phyloP scores from a whole-genome alignment of 2,797 vertebrate genomes.

The Cirrhinus molitorella region DNA sequence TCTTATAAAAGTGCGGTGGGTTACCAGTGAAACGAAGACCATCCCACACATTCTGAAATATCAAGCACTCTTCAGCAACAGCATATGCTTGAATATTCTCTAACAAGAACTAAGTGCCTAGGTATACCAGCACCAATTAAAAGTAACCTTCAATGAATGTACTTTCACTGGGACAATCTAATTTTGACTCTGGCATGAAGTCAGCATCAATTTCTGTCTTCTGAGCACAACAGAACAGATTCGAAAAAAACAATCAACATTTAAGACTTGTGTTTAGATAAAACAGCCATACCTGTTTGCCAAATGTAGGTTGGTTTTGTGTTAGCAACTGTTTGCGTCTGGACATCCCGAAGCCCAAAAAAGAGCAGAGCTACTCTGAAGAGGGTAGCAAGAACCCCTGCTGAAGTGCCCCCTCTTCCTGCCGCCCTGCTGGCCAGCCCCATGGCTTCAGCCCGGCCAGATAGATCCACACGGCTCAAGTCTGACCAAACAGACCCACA shows the following conservation, averaged over 20 bases:
- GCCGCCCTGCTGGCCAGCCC: slow-evolving; percentile 72
- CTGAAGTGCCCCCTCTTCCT: slow-evolving; percentile 60
- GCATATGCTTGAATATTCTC: not conserved
- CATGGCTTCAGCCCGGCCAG: slow-evolving; percentile 77
- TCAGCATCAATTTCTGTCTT: not conserved
- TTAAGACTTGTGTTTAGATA: slow-evolving; percentile 7
- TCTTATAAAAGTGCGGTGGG: slow-evolving; percentile 1
- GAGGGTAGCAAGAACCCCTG: slow-evolving; percentile 64
- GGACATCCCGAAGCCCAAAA: slow-evolving; percentile 72
- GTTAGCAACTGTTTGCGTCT: slow-evolving; percentile 80
- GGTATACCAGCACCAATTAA: not conserved
- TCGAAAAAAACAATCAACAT: too few relatives aligned
- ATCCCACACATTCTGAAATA: slow-evolving; percentile 24
- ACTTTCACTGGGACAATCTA: slow-evolving; percentile 18
- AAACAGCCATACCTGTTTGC: slow-evolving; percentile 87
- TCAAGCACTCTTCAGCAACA: slow-evolving; percentile 19
- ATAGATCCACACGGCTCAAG: slow-evolving; percentile 65
- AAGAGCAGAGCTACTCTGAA: slow-evolving; percentile 78
- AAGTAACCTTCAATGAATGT: not conserved
- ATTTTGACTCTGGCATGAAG: slow-evolving; percentile 2
- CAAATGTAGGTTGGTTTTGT: slow-evolving; percentile 88
- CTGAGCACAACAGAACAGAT: not conserved
- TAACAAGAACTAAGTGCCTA: not conserved
- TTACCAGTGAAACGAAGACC: not conserved
- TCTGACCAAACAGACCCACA: slow-evolving; percentile 37